A percentile compares a stretch with the other conserved stretches of the same genome.
These are phyloP conservation scores for Hemaris fuciformis DNA, from an alignment of 2,888 invertebrate species.

Conservation along the genomic window DNA sequence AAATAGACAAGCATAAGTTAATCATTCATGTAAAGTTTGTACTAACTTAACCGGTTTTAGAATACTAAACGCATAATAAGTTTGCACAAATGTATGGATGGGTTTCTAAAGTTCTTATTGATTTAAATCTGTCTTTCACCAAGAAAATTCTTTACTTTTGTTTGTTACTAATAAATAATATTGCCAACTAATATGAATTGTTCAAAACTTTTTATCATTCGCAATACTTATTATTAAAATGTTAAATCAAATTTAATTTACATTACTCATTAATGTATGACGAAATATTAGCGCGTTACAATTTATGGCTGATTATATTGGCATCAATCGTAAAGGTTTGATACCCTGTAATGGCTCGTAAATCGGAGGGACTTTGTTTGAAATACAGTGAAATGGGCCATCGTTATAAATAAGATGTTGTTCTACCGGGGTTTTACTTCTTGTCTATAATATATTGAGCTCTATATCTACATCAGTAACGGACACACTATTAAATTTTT, in stretches of 20 bases:
- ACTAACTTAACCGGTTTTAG: not conserved
- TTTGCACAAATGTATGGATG: not conserved
- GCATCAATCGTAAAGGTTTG: conserved; percentile 38
- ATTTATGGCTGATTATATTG: conserved; percentile 42
- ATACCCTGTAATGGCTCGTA: conserved; percentile 37
- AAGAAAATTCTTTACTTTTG: too few species aligned
- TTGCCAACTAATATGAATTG: too few species aligned
- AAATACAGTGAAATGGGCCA: conserved; percentile 42
- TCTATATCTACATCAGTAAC: not conserved
- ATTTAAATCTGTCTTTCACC: too few species aligned
- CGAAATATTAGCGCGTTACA: conserved; percentile 34
- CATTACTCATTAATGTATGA: conserved; percentile 2
- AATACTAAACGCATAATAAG: not conserved
- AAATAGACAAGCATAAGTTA: not conserved
- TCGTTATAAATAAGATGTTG: conserved; percentile 30
- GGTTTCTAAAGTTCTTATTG: too few species aligned
- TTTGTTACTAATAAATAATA: too few species aligned
- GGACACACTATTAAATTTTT: not conserved
- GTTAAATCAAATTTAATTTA: not conserved
- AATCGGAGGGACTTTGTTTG: conserved; percentile 43
- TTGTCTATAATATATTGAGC: not conserved
- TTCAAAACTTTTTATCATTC: not conserved
- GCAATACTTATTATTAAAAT: not conserved
- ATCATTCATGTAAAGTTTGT: not conserved
- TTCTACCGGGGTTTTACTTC: conserved; percentile 13